Evolutionary conservation across 1,140 invertebrate species (phyloP), one percentile per base, ranked within the genome.

Genomic region (Brachystomella parvula): DNA sequence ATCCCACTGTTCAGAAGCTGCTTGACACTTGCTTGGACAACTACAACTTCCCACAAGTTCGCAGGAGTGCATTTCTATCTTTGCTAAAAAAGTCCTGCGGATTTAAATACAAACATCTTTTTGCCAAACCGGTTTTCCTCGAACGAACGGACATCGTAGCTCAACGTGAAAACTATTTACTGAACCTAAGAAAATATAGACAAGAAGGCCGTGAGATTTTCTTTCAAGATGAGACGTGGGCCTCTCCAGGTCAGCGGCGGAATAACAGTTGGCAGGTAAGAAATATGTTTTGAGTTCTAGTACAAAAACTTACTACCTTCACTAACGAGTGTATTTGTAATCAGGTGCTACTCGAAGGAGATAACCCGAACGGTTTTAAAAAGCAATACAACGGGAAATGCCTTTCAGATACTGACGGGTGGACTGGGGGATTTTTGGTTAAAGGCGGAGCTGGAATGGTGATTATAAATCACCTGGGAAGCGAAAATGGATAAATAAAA

Each of bases 181-280:
- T 61, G 3, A n/a, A 24, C 2, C 58, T 60, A 9, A 28, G 28
- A 32, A 29, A 32, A 0, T 63, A 44, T n/a, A 57, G 66, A 29
- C 33, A 59, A 30, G 6, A 6, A 1, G 61, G 61, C 0, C 63
- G 63, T 26, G 30, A 33, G 15, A 64, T 63, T 47, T 39, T 29
- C 19, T 67, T 63, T 32, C 2, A 1, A 0, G 66, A 67, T 47
- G 66, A 67, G 57, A 63, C 66, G 1, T 67, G 66, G 66, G 49
- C 47, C 17, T 32, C 26, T 32, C 53, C 66, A 1, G 53, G 58
- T 30, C 61, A 63, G 21, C 6, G 26, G 2, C 33, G 21, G 3
- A 26, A 26, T 1, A 1, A 0, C 30, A 30, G 29, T 31, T 67
- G 66, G 66, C 61, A 66, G 29, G 1, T 31, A 28, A 30, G 35